phyloP scores from a whole-genome alignment of 2,113 vertebrate species.

The Odobenus rosmarus region DNA sequence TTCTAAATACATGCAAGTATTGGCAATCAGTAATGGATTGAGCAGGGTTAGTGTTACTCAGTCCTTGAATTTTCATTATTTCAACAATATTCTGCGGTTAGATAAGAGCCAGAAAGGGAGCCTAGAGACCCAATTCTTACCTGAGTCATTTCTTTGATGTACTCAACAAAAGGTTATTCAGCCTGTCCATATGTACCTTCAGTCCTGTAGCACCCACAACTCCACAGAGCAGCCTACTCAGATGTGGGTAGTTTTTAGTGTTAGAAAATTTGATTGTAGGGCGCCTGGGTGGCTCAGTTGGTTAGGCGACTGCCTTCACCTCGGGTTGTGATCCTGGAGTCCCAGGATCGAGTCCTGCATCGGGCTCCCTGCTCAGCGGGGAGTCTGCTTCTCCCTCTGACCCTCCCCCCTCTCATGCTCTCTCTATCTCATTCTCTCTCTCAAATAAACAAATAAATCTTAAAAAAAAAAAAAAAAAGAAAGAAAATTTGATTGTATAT shows the following conservation, averaged over 20 bases:
- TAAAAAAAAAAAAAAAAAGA: no score
- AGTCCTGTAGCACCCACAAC: background rate
- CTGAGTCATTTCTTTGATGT: background rate
- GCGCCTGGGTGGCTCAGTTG: no score
- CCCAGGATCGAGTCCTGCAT: no score
- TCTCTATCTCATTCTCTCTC: no score
- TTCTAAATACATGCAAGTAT: slow-evolving; percentile 15
- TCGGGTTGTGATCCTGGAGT: no score
- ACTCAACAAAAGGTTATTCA: background rate
- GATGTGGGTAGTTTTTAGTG: slow-evolving; percentile 18
- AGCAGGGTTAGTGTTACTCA: background rate
- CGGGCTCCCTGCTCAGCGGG: no score
- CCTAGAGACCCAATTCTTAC: background rate
- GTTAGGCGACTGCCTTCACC: no score
- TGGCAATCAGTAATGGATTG: slow-evolving; percentile 1
- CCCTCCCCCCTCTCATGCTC: no score
- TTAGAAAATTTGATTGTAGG: background rate
- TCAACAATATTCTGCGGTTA: slow-evolving; percentile 45
- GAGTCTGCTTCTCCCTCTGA: no score
- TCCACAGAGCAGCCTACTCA: background rate
- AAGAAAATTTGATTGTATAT: background rate
- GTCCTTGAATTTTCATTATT: slow-evolving; percentile 43
- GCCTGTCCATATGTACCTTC: background rate
- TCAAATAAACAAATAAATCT: no score
- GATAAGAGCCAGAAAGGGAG: background rate